Evolutionary conservation across 2,113 vertebrate species (phyloP), one percentile per base, ranked within the genome.

Genomic region (Sula dactylatra): DNA sequence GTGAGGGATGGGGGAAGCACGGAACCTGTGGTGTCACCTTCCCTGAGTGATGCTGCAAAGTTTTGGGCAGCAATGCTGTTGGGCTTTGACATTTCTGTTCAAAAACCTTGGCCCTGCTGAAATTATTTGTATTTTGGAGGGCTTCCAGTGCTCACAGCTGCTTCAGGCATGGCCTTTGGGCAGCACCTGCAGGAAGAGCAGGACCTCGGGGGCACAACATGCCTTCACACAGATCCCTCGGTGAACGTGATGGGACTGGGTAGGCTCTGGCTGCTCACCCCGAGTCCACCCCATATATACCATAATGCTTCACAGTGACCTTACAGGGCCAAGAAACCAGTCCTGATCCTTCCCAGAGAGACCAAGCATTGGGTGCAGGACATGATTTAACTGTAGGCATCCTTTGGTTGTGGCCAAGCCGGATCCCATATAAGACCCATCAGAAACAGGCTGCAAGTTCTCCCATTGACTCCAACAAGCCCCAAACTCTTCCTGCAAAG

Each of bases 381-480:
- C 50, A 5, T 42, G 50, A 16, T 29, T 71, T 29, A 38, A 13
- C 56, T 16, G 6, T 0, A 47, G 49, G 10, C 9, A 29, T 47
- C 61, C 59, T 32, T 36, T 0, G 1, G 45, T 50, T 59, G 40
- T 62, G 54, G 34, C 45, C 52, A 71, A 76, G 44, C 64, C 29
- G 21, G 16, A 38, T 45, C 11, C 49, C 24, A 21, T 0, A 0
- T 7, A 25, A 59, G 24, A 72, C 11, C 34, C 20, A 13, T 6
- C 82, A 56, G 54, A 54, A 92, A 49, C 16, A 54, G 22, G 40
- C 27, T 47, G 27, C 19, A 32, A 27, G 19, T 58, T 71, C 71
- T 81, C 31, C 34, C 34, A 5, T 36, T 15, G 42, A 47, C 15
- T 47, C 65, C 74, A 38, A 4, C 11, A 36, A 77, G 24, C 26